Percentiles rank a stretch among this genome's conserved stretches.
phyloP scores from a whole-genome alignment of 1,140 invertebrate genomes.

The Heliconius melpomene region DNA sequence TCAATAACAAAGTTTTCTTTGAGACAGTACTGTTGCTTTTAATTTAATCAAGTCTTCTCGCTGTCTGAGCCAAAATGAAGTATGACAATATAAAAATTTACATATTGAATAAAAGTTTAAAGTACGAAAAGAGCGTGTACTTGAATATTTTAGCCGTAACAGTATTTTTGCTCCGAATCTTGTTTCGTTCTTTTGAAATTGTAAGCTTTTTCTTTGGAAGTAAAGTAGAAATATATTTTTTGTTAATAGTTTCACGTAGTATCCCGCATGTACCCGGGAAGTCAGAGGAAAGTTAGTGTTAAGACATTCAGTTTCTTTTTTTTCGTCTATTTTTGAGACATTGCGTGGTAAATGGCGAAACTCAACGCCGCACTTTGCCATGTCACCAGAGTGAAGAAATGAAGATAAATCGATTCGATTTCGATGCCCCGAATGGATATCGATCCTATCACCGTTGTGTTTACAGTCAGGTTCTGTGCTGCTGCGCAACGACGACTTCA shows the following conservation, averaged over 20 bases:
- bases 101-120: constrained; percentile 7
- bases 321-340: neutral
- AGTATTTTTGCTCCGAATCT: neutral
- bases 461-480: neutral
- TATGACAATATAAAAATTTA: constrained; percentile 15
- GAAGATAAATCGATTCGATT: too few species aligned
- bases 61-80: constrained; percentile 7
- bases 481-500: neutral
- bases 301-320: too few species aligned
- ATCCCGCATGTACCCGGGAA: too few species aligned
- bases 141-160: constrained; percentile 1
- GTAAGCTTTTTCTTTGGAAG: neutral
- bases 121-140: constrained; percentile 6
- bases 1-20: constrained; percentile 32
- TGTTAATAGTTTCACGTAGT: neutral
- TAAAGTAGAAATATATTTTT: neutral
- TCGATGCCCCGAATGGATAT: neutral
- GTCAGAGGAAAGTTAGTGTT: too few species aligned
- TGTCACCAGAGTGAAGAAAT: neutral
- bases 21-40: constrained; percentile 25
- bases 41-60: constrained; percentile 30
- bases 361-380: neutral
- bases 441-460: neutral
- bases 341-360: neutral
- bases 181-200: constrained; percentile 1